Conservation (phyloP, 2,113 vertebrate genomes). For the Menidia beryllina region DNA sequence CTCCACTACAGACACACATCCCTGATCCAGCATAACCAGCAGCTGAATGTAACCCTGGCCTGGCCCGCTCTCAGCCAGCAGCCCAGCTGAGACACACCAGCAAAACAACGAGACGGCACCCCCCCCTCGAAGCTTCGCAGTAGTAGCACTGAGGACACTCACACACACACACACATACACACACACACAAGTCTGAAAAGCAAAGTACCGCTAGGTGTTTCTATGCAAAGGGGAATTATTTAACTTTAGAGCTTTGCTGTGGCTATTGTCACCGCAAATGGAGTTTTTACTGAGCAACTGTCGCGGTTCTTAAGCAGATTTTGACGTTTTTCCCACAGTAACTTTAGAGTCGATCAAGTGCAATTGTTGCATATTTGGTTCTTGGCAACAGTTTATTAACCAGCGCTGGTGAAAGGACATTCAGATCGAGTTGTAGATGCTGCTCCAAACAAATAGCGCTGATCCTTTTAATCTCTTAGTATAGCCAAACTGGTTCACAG, state of each 20-base stretch:
- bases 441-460: neutral
- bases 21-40: constrained; percentile 98
- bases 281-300: constrained; percentile 2
- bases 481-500: neutral
- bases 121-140: constrained; percentile 56
- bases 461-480: neutral
- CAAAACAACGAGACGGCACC: constrained; percentile 44
- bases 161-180: constrained; percentile 30
- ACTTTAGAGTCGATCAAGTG: neutral
- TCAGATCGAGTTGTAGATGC: neutral
- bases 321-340: neutral
- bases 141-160: constrained; percentile 35
- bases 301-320: neutral
- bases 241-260: neutral
- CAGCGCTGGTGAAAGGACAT: neutral
- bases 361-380: neutral
- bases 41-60: constrained; percentile 97
- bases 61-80: constrained; percentile 96
- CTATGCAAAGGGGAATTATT: constrained; percentile 16
- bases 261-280: constrained; percentile 21
- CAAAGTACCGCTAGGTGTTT: constrained; percentile 34
- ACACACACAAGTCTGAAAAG: constrained; percentile 36
- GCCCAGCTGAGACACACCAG: constrained; percentile 74
- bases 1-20: constrained; percentile 98
- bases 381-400: neutral